Evolutionary conservation across 2,888 invertebrate genomes (phyloP).

Genomic region (Zhuqinia jingwanae): DNA sequence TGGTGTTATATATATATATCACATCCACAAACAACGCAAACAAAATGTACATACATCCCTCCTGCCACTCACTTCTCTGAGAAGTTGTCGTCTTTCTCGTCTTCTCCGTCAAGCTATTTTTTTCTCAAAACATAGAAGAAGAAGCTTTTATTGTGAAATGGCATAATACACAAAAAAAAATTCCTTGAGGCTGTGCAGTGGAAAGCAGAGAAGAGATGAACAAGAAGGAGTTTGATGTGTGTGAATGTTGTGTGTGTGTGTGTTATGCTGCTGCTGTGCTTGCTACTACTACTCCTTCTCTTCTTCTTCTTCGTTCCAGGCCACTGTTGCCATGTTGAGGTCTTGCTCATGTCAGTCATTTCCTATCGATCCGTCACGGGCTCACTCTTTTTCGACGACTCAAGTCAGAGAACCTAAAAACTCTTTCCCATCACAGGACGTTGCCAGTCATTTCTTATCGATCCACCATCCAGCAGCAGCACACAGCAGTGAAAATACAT

Average conservation of each 20-base stretch:
- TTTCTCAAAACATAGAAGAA: background rate
- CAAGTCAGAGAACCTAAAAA: slow-evolving; percentile 68
- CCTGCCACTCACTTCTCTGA: slow-evolving; percentile 14
- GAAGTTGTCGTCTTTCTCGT: background rate
- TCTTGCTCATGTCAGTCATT: slow-evolving; percentile 79
- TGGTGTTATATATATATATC: background rate
- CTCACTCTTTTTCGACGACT: slow-evolving; percentile 75
- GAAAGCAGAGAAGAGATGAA: slow-evolving; percentile 24
- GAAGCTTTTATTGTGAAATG: slow-evolving; percentile 60
- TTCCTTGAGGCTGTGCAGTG: slow-evolving; percentile 64
- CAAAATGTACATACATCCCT: slow-evolving; percentile 2
- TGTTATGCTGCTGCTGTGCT: background rate
- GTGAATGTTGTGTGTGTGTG: no score
- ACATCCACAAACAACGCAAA: background rate
- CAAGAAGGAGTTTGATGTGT: slow-evolving; percentile 20
- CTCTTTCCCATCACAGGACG: slow-evolving; percentile 73
- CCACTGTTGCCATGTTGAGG: slow-evolving; percentile 78
- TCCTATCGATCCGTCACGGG: slow-evolving; percentile 78
- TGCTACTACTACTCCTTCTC: background rate
- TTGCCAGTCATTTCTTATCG: slow-evolving; percentile 78
- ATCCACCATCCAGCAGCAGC: slow-evolving; percentile 70
- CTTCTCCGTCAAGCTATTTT: slow-evolving; percentile 29
- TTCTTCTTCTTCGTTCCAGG: slow-evolving; percentile 32
- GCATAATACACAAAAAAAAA: slow-evolving; percentile 58
- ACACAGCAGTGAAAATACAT: slow-evolving; percentile 64